Percentiles rank a stretch among this genome's conserved stretches.
Conservation (phyloP, 2,888 invertebrate species). For the Philonicus albiceps region DNA sequence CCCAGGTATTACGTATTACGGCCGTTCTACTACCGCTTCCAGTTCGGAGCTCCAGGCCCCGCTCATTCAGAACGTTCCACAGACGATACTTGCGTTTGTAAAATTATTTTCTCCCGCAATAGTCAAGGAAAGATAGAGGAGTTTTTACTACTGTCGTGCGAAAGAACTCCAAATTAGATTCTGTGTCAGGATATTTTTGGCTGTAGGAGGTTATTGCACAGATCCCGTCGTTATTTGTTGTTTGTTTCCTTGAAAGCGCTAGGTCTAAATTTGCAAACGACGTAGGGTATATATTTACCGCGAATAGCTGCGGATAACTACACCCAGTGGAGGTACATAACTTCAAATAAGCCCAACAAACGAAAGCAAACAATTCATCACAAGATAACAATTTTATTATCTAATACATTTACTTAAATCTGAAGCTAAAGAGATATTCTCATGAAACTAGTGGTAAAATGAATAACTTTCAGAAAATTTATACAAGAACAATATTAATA, state of each 20-base stretch:
- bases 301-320: neutral
- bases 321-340: neutral
- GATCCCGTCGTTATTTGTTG: neutral
- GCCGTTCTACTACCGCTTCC: neutral
- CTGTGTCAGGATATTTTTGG: neutral
- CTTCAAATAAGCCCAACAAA: neutral
- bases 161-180: neutral
- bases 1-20: neutral
- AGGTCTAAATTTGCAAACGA: neutral
- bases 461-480: no score
- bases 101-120: neutral
- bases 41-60: neutral
- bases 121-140: neutral
- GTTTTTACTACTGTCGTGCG: neutral
- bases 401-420: no score
- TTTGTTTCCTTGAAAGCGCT: neutral
- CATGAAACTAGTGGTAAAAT: neutral
- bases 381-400: no score
- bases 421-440: neutral
- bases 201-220: neutral
- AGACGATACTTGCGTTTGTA: neutral
- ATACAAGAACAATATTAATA: no score
- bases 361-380: no score
- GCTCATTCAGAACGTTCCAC: neutral
- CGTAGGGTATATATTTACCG: neutral